A percentile compares a stretch with the other conserved stretches of the same genome.
Evolutionary conservation across 2,797 vertebrate genomes (phyloP).

Genomic region (Lepilemur septentrionalis): DNA sequence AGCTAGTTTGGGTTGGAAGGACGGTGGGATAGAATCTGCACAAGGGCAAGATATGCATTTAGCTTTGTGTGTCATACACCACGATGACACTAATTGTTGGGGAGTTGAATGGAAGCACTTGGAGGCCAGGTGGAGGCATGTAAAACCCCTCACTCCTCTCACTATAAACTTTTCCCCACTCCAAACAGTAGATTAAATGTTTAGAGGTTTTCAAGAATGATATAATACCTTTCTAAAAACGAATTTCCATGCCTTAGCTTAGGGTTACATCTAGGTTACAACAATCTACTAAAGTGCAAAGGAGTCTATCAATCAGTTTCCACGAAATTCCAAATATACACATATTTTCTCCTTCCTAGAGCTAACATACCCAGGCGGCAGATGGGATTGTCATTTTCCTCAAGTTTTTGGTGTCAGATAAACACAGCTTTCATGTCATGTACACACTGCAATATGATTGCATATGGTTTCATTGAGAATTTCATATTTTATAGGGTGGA

Average conservation of each 20-base stretch:
- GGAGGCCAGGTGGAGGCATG: neutral
- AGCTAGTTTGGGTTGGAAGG: neutral
- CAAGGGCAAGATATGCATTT: neutral
- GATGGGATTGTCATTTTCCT: neutral
- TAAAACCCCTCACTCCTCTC: neutral
- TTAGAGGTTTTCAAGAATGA: neutral
- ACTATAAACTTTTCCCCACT: neutral
- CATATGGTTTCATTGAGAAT: conserved; percentile 9
- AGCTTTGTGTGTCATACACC: neutral
- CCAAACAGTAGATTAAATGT: neutral
- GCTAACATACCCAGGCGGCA: neutral
- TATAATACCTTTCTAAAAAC: neutral
- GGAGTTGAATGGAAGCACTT: neutral
- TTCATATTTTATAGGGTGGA: neutral
- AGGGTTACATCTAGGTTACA: neutral
- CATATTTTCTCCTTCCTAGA: neutral
- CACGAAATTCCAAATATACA: neutral
- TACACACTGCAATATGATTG: neutral
- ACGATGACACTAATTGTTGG: neutral
- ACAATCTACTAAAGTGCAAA: neutral
- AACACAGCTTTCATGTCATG: neutral
- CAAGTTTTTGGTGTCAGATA: neutral
- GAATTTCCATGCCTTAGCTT: neutral
- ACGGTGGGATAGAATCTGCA: neutral
- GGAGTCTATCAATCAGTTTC: neutral